Conservation (phyloP, 2,888 invertebrate species). For the Plagiodera versicolora region DNA sequence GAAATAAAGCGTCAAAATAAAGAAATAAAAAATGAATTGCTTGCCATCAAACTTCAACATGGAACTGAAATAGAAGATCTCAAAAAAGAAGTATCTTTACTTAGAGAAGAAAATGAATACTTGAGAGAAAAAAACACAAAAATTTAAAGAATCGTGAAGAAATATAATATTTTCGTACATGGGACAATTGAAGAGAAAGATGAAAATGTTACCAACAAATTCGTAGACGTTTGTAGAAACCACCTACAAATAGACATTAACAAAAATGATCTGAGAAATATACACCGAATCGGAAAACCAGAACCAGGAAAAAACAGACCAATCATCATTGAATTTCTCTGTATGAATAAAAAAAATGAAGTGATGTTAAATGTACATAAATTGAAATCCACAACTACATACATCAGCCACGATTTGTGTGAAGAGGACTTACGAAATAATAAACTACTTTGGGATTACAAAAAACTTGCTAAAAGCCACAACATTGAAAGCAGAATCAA, state of each 20-base stretch:
- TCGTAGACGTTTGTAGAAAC: neutral
- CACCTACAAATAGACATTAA: neutral
- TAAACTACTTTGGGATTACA: neutral
- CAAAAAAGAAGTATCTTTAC: neutral
- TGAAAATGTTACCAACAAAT: neutral
- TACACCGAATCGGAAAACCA: neutral
- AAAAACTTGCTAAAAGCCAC: neutral
- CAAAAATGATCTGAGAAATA: neutral
- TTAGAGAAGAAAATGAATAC: neutral
- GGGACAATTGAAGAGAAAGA: neutral
- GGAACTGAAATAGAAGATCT: neutral
- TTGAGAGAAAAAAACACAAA: neutral
- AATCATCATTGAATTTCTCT: neutral
- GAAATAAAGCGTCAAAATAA: neutral
- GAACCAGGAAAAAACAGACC: neutral
- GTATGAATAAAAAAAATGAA: neutral
- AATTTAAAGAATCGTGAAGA: neutral
- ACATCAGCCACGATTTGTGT: neutral
- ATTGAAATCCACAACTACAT: neutral
- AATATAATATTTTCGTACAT: neutral
- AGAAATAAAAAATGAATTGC: neutral
- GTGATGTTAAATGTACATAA: neutral
- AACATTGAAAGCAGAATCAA: neutral
- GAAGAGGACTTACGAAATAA: neutral
- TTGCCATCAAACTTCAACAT: neutral